These are phyloP conservation scores for Lasioglossum calceatum DNA, from an alignment of 2,888 invertebrate genomes.

Conservation along the genomic window DNA sequence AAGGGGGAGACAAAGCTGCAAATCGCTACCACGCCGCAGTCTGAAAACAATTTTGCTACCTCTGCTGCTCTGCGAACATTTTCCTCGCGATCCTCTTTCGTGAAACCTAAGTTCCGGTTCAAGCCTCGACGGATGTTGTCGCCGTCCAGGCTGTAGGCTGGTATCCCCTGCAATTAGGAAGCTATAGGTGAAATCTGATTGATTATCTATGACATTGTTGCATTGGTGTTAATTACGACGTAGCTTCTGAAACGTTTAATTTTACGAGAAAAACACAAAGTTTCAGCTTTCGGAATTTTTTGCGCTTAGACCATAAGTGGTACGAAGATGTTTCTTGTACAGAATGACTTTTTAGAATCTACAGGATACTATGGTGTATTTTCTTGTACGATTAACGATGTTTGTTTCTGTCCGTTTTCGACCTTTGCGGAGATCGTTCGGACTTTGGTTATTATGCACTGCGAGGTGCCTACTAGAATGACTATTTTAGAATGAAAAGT, in stretches of 20 bases:
- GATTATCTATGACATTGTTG: not conserved
- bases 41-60: slow-evolving; percentile 98
- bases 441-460: too few relatives aligned
- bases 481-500: not conserved
- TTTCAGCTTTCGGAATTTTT: not conserved
- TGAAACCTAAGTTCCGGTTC: slow-evolving; percentile 97
- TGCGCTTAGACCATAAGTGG: not conserved
- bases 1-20: slow-evolving; percentile 99
- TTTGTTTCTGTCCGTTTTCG: too few relatives aligned
- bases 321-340: not conserved
- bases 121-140: slow-evolving; percentile 98
- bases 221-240: not conserved
- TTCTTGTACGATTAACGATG: not conserved
- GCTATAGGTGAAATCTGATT: not conserved
- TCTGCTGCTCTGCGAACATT: slow-evolving; percentile 98
- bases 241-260: not conserved
- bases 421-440: too few relatives aligned
- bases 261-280: not conserved
- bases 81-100: slow-evolving; percentile 96
- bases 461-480: too few relatives aligned
- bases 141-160: slow-evolving; percentile 98
- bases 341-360: not conserved
- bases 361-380: not conserved
- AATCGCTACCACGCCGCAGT: slow-evolving; percentile 96
- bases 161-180: slow-evolving; percentile 88